These are phyloP conservation scores for Enhydra lutris DNA, from an alignment of 2,113 vertebrate genomes.

Conservation along the genomic window DNA sequence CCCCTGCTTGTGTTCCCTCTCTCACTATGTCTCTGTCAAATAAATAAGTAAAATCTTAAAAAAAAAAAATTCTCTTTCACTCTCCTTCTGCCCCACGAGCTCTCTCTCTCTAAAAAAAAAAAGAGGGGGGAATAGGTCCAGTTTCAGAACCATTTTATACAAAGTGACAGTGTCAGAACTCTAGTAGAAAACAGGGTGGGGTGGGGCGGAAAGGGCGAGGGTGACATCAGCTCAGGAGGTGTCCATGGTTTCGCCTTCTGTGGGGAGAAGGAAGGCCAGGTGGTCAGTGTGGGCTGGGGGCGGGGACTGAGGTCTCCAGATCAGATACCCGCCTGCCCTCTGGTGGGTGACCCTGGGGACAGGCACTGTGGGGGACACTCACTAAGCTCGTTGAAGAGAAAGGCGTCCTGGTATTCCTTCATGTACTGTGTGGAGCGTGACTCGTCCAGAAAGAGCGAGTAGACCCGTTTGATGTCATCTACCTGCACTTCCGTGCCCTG, in stretches of 20 bases:
- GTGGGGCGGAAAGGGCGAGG: fast-evolving
- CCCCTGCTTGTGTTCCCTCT: too few relatives aligned
- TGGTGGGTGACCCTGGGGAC: background rate
- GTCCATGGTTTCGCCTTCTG: constrained; percentile 82
- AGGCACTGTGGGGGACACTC: constrained; percentile 61
- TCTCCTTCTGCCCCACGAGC: background rate
- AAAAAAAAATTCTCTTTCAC: background rate
- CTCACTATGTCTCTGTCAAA: too few relatives aligned
- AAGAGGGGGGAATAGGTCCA: background rate
- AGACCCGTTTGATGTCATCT: constrained; percentile 93
- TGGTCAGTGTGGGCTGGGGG: background rate
- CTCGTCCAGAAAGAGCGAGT: constrained; percentile 94
- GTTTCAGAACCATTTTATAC: constrained; percentile 72
- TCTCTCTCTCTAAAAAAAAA: background rate
- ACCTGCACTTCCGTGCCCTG: constrained; percentile 95
- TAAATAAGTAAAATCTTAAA: too few relatives aligned
- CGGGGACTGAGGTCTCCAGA: background rate
- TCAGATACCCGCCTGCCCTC: background rate
- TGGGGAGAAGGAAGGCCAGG: background rate
- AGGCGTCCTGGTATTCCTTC: constrained; percentile 96
- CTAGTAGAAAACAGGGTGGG: constrained; percentile 13
- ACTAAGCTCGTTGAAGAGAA: constrained; percentile 95
- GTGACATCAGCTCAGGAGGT: constrained; percentile 68
- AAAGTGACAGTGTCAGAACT: constrained; percentile 70
- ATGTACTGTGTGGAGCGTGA: constrained; percentile 93